A percentile compares a stretch with the other conserved stretches of the same genome.
Conservation (phyloP, 1,140 invertebrate species). For the Megalopta genalis region DNA sequence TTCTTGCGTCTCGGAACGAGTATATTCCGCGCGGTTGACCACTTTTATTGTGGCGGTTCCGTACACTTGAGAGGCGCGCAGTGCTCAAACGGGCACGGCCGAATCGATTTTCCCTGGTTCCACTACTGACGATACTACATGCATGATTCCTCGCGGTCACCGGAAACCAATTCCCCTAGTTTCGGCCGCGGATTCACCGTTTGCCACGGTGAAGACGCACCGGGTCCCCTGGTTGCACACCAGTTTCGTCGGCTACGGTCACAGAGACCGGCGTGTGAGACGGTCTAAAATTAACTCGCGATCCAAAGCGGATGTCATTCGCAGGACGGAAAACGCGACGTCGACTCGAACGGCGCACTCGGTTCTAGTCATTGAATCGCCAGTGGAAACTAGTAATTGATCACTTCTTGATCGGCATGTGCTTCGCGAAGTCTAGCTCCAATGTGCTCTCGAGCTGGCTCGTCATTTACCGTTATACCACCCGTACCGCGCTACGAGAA, state of each 20-base stretch:
- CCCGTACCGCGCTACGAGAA: conserved; percentile 53
- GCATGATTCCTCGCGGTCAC: conserved; percentile 31
- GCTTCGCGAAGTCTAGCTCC: conserved; percentile 19
- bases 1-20: conserved; percentile 12
- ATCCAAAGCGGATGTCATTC: conserved; percentile 1
- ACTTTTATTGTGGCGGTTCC: conserved; percentile 44
- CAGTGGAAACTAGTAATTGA: conserved; percentile 7
- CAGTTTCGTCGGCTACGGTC: not conserved
- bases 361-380: conserved; percentile 18
- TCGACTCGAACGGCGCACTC: not conserved
- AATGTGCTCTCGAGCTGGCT: conserved; percentile 36
- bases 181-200: not conserved
- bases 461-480: conserved; percentile 64
- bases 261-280: conserved; percentile 10
- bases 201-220: too few species aligned
- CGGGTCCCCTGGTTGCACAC: not conserved
- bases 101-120: conserved; percentile 63
- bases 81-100: conserved; percentile 63
- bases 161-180: conserved; percentile 23
- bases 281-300: conserved; percentile 34
- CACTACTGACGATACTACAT: conserved; percentile 44
- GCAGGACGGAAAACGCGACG: not conserved
- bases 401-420: conserved; percentile 35
- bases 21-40: conserved; percentile 12
- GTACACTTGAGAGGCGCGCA: conserved; percentile 56